These are phyloP conservation scores for Python bivittatus DNA, from an alignment of 2,113 vertebrate genomes.

Conservation along the genomic window DNA sequence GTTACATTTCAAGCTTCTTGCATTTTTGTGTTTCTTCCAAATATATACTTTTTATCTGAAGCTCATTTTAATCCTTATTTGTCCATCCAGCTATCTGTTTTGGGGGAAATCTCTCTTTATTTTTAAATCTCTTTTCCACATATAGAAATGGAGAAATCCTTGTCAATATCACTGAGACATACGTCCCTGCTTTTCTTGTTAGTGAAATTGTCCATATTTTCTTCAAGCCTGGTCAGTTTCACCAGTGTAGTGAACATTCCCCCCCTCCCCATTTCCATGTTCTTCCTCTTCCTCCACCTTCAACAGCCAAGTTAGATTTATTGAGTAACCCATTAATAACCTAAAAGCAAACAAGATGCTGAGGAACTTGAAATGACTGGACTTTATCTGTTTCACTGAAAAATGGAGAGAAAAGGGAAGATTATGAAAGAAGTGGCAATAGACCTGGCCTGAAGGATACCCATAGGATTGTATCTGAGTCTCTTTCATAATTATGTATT, in stretches of 20 bases:
- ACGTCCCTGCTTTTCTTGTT: not conserved
- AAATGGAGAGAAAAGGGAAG: not conserved
- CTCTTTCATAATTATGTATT: not conserved
- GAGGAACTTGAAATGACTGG: not conserved
- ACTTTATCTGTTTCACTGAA: not conserved
- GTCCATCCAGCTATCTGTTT: not conserved
- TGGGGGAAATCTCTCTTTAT: not conserved
- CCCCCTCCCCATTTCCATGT: too few species aligned
- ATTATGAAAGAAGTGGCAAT: not conserved
- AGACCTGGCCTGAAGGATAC: not conserved
- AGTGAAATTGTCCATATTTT: not conserved
- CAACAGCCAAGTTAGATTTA: not conserved
- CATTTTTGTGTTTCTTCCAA: not conserved
- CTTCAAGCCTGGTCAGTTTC: not conserved
- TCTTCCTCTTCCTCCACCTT: not conserved
- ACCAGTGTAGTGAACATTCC: not conserved
- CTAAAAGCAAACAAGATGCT: not conserved
- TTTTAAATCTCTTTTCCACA: not conserved
- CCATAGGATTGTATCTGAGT: not conserved
- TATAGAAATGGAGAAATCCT: not conserved
- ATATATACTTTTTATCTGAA: not conserved
- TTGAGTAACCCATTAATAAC: not conserved
- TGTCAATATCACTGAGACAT: not conserved
- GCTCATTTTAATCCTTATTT: not conserved
- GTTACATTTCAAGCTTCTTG: not conserved